A percentile compares a stretch with the other conserved stretches of the same genome.
Conservation (phyloP, 2,113 vertebrate genomes). For the Stigmatopora nigra region DNA sequence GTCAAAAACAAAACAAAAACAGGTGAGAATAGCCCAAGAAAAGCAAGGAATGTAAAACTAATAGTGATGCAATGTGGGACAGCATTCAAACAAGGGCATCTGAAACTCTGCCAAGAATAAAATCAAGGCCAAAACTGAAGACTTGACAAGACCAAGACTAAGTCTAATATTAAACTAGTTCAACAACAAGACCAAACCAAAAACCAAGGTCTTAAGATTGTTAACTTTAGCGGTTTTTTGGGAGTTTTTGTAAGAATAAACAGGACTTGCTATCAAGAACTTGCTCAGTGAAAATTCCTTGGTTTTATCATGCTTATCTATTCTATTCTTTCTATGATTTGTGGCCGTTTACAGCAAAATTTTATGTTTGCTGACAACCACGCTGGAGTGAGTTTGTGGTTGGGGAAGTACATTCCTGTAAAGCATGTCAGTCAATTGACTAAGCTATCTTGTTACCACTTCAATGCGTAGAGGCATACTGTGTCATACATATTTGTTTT, state of each 20-base stretch:
- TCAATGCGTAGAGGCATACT: no score
- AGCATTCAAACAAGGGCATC: no score
- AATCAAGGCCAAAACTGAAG: no score
- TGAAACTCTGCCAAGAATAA: no score
- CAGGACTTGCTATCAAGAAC: no score
- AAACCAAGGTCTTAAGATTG: no score
- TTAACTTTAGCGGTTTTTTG: not conserved
- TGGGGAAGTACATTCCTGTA: constrained; percentile 35
- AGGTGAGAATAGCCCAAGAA: no score
- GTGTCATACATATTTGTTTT: no score
- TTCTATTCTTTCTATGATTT: constrained; percentile 11
- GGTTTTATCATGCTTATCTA: not conserved
- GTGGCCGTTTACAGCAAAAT: constrained; percentile 21
- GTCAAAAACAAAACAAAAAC: no score
- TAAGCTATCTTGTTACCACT: constrained; percentile 3
- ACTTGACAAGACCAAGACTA: no score
- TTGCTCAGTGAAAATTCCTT: constrained; percentile 6
- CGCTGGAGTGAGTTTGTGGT: not conserved
- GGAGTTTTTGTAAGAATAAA: not conserved
- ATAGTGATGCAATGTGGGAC: no score
- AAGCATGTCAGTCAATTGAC: constrained; percentile 16
- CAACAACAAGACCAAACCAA: not conserved
- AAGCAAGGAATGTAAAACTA: no score
- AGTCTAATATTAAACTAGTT: not conserved
- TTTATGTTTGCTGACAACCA: constrained; percentile 19